phyloP scores from a whole-genome alignment of 2,888 invertebrate species.

The Onthophagus sagittarius region DNA sequence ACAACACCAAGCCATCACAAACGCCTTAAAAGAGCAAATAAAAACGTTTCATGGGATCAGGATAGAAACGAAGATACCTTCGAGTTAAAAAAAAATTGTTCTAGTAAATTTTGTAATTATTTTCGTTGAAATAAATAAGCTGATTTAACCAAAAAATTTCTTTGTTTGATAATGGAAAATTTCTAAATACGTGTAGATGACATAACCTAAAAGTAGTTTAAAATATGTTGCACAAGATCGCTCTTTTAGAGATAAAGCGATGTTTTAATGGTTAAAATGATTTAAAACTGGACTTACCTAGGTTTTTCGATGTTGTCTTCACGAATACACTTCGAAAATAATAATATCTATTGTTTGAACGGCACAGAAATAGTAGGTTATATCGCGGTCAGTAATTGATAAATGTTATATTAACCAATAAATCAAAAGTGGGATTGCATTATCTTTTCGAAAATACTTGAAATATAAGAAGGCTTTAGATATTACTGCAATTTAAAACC shows the following conservation, averaged over 20 bases:
- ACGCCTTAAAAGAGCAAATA: constrained; percentile 71
- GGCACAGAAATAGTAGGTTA: not conserved
- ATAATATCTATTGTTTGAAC: not conserved
- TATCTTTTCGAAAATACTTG: not conserved
- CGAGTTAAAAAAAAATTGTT: not conserved
- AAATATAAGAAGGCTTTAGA: not conserved
- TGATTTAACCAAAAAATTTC: not conserved
- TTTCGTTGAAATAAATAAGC: no score
- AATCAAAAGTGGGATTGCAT: not conserved
- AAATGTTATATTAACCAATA: not conserved
- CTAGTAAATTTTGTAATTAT: no score
- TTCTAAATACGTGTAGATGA: not conserved
- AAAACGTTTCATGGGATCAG: constrained; percentile 80
- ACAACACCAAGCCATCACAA: constrained; percentile 71
- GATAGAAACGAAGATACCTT: constrained; percentile 60
- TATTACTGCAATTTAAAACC: not conserved
- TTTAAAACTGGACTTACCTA: not conserved
- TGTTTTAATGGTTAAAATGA: not conserved
- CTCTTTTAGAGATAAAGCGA: no score
- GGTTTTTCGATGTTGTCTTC: not conserved
- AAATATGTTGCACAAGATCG: no score
- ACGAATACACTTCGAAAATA: not conserved
- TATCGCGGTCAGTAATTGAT: not conserved
- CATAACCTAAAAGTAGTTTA: not conserved
- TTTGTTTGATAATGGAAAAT: not conserved